phyloP scores from a whole-genome alignment of 2,888 invertebrate genomes.

The Ametastegia equiseti region DNA sequence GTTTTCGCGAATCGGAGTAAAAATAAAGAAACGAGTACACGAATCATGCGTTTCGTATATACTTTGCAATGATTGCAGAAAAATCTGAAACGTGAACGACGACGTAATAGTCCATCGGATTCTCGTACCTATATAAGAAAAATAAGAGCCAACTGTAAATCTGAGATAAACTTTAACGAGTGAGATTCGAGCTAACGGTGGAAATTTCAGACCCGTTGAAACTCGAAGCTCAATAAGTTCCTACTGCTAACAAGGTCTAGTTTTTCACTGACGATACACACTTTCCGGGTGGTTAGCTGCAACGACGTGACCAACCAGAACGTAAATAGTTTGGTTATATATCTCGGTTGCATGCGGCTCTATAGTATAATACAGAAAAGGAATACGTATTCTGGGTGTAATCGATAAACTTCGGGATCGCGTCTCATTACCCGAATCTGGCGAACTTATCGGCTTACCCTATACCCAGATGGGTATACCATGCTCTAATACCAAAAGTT shows the following conservation, averaged over 20 bases:
- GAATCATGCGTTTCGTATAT: neutral
- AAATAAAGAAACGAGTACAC: neutral
- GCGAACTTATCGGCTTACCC: neutral
- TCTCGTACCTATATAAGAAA: neutral
- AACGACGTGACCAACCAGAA: neutral
- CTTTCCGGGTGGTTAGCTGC: neutral
- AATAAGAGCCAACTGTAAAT: neutral
- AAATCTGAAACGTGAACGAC: neutral
- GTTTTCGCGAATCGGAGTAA: too few relatives aligned
- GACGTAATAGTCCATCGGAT: neutral
- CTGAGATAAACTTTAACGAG: constrained; percentile 36
- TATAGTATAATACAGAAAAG: too few relatives aligned
- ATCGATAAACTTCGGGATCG: neutral
- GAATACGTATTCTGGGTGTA: neutral
- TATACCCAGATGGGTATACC: neutral
- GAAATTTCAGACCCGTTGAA: constrained; percentile 60
- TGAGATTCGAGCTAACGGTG: constrained; percentile 34
- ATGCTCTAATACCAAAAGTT: neutral
- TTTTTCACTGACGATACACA: constrained; percentile 28
- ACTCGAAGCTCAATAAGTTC: constrained; percentile 60
- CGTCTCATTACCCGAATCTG: neutral
- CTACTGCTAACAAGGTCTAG: constrained; percentile 38
- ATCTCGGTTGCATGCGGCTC: too few relatives aligned
- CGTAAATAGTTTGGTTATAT: neutral
- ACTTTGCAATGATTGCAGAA: neutral